A percentile compares a stretch with the other conserved stretches of the same genome.
Evolutionary conservation across 2,113 vertebrate genomes (phyloP).

Genomic region (Scophthalmus maximus): DNA sequence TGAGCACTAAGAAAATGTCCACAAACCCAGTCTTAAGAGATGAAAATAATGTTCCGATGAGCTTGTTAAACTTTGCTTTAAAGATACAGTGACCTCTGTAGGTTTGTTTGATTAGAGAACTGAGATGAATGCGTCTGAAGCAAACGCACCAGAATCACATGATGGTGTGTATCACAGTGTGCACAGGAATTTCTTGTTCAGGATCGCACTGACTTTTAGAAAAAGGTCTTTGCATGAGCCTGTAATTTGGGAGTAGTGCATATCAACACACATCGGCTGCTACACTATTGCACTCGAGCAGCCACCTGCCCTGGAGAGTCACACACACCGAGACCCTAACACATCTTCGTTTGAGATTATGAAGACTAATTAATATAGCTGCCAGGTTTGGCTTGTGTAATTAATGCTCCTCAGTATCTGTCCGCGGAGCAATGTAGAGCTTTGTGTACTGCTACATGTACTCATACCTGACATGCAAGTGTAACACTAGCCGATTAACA

Average conservation of each 20-base stretch:
- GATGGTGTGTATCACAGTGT: constrained; percentile 24
- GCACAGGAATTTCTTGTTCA: constrained; percentile 21
- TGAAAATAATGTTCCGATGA: constrained; percentile 26
- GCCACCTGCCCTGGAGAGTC: constrained; percentile 25
- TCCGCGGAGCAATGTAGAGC: constrained; percentile 45
- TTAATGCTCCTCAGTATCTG: constrained; percentile 42
- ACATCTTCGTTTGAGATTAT: constrained; percentile 25
- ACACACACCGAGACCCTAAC: constrained; percentile 30
- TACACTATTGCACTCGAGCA: constrained; percentile 17
- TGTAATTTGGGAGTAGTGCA: constrained; percentile 38
- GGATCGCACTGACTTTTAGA: constrained; percentile 24
- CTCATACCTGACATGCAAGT: constrained; percentile 49
- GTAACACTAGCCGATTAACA: constrained; percentile 65
- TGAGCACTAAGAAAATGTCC: constrained; percentile 11
- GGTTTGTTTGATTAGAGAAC: constrained; percentile 13
- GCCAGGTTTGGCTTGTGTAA: constrained; percentile 56
- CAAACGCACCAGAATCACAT: constrained; percentile 38
- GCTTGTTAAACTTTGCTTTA: background rate
- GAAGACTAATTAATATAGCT: constrained; percentile 53
- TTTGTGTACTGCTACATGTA: constrained; percentile 52
- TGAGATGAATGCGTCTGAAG: constrained; percentile 24
- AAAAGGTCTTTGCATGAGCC: constrained; percentile 23
- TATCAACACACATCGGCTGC: constrained; percentile 7
- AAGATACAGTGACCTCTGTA: constrained; percentile 22
- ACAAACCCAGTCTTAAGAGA: constrained; percentile 62